Evolutionary conservation across 2,888 invertebrate genomes (phyloP).

Genomic region (Drosophila dives): DNA sequence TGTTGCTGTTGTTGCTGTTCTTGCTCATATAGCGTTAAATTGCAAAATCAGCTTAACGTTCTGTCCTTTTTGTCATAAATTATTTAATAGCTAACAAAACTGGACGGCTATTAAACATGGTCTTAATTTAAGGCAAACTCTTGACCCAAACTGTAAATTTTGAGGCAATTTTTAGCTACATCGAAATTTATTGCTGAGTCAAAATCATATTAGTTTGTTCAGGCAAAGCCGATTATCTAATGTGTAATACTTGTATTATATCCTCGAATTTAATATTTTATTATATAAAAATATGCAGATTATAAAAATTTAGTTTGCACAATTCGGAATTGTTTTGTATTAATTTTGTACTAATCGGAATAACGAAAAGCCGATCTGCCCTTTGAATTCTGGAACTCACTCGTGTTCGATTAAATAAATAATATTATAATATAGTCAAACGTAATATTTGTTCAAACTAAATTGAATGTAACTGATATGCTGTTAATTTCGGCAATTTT

Average conservation of each 20-base stretch:
- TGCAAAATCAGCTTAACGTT: slow-evolving; percentile 58
- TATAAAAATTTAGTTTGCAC: slow-evolving; percentile 10
- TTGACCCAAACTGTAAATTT: slow-evolving; percentile 13
- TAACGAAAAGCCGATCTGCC: not conserved
- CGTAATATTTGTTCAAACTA: too few species aligned
- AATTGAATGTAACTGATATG: too few species aligned
- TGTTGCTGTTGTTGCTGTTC: not conserved
- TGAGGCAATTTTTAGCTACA: slow-evolving; percentile 24
- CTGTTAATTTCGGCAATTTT: too few species aligned
- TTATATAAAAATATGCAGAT: slow-evolving; percentile 2
- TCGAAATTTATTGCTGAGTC: slow-evolving; percentile 19
- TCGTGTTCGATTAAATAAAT: not conserved
- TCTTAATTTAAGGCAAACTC: slow-evolving; percentile 32
- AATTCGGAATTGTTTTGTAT: slow-evolving; percentile 6
- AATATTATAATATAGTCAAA: not conserved
- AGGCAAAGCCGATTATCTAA: slow-evolving; percentile 12
- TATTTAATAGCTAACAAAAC: slow-evolving; percentile 60
- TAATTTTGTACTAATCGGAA: not conserved
- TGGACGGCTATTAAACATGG: slow-evolving; percentile 54
- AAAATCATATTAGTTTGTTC: not conserved
- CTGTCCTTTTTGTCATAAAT: slow-evolving; percentile 54
- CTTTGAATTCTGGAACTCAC: not conserved
- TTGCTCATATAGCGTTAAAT: slow-evolving; percentile 73
- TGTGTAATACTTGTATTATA: slow-evolving; percentile 23
- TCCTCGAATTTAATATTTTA: slow-evolving; percentile 21